Percentiles rank a stretch among this genome's conserved stretches.
Evolutionary conservation across 2,888 invertebrate genomes (phyloP).

Genomic region (Hirtodrosophila histrioides): DNA sequence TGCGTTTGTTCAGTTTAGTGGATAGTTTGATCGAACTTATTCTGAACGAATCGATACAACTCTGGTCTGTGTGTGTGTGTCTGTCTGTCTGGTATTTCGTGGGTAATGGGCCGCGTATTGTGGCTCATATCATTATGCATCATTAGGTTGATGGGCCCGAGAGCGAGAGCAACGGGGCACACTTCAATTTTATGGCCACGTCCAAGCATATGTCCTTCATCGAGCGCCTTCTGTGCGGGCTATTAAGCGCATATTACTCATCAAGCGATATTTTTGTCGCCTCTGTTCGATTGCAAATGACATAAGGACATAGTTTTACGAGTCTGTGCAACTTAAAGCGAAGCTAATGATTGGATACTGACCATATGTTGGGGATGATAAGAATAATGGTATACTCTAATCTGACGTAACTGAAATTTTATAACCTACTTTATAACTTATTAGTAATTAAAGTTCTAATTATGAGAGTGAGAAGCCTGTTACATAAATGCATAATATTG

Average conservation of each 20-base stretch:
- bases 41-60: too few species aligned
- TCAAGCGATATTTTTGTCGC: constrained; percentile 68
- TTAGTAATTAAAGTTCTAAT: constrained; percentile 36
- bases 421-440: constrained; percentile 25
- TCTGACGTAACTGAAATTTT: constrained; percentile 22
- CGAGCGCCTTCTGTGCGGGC: constrained; percentile 47
- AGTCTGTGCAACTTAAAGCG: constrained; percentile 27
- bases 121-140: constrained; percentile 78
- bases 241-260: constrained; percentile 76
- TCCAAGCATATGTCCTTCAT: constrained; percentile 59
- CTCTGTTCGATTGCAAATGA: constrained; percentile 40
- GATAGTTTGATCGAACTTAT: too few species aligned
- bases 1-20: too few species aligned
- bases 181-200: constrained; percentile 71
- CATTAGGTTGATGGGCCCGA: constrained; percentile 74
- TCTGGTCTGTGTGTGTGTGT: constrained; percentile 6
- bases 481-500: background rate
- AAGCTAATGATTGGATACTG: constrained; percentile 55
- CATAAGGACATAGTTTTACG: constrained; percentile 43
- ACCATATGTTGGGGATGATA: background rate
- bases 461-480: constrained; percentile 10
- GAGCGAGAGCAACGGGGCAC: constrained; percentile 39
- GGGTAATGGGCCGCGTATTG: constrained; percentile 74
- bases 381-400: background rate
- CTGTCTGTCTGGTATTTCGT: constrained; percentile 44